Evolutionary conservation across 1,140 invertebrate species (phyloP).

Genomic region (Tigriopus japonicus): DNA sequence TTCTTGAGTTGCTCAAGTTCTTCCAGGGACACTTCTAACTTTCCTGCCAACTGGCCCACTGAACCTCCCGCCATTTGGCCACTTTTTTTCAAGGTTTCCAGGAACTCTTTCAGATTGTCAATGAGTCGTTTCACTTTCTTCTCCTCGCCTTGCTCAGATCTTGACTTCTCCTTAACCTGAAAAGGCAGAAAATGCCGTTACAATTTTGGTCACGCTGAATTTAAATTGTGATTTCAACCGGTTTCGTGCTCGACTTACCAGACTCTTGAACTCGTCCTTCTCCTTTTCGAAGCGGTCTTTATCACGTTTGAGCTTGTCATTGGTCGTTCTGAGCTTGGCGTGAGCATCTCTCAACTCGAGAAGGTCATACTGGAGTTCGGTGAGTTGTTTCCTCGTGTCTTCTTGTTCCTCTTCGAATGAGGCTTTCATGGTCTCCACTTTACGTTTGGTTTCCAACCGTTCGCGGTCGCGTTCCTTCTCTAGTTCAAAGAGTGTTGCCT

Average conservation of each 20-base stretch:
- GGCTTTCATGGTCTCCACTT: slow-evolving; percentile 61
- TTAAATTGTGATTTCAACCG: slow-evolving; percentile 1
- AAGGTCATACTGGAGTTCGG: slow-evolving; percentile 60
- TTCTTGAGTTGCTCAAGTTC: slow-evolving; percentile 14
- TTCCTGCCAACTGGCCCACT: not conserved
- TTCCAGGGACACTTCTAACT: slow-evolving; percentile 12
- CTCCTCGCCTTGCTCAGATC: slow-evolving; percentile 2
- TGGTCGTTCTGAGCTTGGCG: slow-evolving; percentile 72
- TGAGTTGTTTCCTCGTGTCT: slow-evolving; percentile 62
- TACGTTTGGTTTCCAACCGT: slow-evolving; percentile 58
- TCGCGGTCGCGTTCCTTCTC: slow-evolving; percentile 75
- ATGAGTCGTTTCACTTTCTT: not conserved
- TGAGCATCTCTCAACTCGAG: slow-evolving; percentile 71
- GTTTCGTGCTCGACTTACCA: too few relatives aligned
- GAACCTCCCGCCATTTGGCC: not conserved
- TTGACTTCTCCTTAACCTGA: not conserved
- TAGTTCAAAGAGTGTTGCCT: slow-evolving; percentile 31
- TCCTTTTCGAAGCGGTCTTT: slow-evolving; percentile 38
- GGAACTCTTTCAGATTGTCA: slow-evolving; percentile 3
- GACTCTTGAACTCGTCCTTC: slow-evolving; percentile 11
- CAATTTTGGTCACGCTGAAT: not conserved
- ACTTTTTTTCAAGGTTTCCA: not conserved
- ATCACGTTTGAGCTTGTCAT: slow-evolving; percentile 67
- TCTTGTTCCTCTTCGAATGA: slow-evolving; percentile 69
- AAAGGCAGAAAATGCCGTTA: not conserved